Evolutionary conservation across 2,797 vertebrate genomes (phyloP).

Genomic region (Numenius phaeopus): DNA sequence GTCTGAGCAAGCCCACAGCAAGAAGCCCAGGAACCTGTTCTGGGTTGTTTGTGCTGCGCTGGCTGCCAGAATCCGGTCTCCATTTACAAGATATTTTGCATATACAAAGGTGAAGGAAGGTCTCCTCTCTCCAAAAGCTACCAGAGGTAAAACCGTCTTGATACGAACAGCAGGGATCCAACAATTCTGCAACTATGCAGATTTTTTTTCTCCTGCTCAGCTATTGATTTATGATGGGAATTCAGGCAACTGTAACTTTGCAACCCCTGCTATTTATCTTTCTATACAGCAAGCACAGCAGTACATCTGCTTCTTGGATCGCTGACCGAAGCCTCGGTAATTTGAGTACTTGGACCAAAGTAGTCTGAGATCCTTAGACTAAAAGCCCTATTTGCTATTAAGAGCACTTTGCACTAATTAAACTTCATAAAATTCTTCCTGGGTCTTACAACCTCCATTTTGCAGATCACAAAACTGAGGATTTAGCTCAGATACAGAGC

Average conservation of each 20-base stretch:
- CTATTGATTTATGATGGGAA: not conserved
- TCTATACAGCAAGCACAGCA: not conserved
- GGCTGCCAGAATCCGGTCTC: not conserved
- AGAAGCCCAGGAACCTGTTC: not conserved
- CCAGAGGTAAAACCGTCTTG: not conserved
- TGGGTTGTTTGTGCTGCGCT: not conserved
- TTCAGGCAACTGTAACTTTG: not conserved
- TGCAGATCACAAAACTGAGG: not conserved
- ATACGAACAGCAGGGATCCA: not conserved
- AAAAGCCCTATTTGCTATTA: not conserved
- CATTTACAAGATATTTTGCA: not conserved
- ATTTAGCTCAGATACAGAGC: not conserved
- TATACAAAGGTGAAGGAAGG: not conserved
- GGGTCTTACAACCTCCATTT: not conserved
- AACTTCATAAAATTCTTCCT: not conserved
- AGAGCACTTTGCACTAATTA: slow-evolving; percentile 34
- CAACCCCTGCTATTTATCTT: not conserved
- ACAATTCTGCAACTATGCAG: not conserved
- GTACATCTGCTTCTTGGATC: not conserved
- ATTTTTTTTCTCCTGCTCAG: not conserved
- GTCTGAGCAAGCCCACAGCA: not conserved
- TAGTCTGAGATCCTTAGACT: not conserved
- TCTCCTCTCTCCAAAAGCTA: not conserved
- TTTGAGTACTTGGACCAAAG: slow-evolving; percentile 5
- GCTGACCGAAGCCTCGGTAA: not conserved